Base-by-base conservation (phyloP, 2,797 vertebrate species). In the Cryptoprocta ferox region DNA sequence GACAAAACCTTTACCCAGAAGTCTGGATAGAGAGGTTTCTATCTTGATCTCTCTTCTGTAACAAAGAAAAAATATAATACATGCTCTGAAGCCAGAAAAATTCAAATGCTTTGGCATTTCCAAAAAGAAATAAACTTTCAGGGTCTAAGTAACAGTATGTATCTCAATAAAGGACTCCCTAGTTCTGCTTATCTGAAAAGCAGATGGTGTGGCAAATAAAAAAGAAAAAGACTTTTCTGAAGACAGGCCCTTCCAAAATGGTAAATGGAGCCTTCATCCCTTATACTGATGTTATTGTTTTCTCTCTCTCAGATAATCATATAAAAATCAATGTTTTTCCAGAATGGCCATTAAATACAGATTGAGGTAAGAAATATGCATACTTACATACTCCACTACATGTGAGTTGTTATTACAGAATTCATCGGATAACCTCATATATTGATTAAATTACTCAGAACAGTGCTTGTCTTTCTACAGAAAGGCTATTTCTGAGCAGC, bases 321-420 rank as follows among this genome's bases (percentile, higher is more conserved):
- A 82, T 50, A 96, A 94, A 96, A 95, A 50, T 78, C n/a, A 56
- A 8, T 75, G 56, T 83, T 95, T 92, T 96, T 87, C 78, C 86
- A 93, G 84, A 93, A 89, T 84, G 82, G 37, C 71, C 96, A 96
- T 96, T 88, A 94, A 97, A 93, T 91, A 84, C 91, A 96, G 81
- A 89, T 37, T 48, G 81, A 86, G 35, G 56, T 84, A 63, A 87
- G 73, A 96, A 89, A 73, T 71, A 85, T 65, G 48, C 78, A 76
- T 26, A 30, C 48, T 78, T 96, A 42, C 39, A 59, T 65, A 73
- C 56, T 75, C 68, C n/a, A 42, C 53, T 68, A 24, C 24, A 88
- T 6, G 1, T 21, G 68, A 61, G 53, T 6, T 93, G 65, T n/a
- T 91, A 16, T 71, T 37, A 37, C 65, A 82, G 66, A 95, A 61